Evolutionary conservation across 2,113 vertebrate species (phyloP), one percentile per base, ranked within the genome.

Genomic region (Tupaia tana): DNA sequence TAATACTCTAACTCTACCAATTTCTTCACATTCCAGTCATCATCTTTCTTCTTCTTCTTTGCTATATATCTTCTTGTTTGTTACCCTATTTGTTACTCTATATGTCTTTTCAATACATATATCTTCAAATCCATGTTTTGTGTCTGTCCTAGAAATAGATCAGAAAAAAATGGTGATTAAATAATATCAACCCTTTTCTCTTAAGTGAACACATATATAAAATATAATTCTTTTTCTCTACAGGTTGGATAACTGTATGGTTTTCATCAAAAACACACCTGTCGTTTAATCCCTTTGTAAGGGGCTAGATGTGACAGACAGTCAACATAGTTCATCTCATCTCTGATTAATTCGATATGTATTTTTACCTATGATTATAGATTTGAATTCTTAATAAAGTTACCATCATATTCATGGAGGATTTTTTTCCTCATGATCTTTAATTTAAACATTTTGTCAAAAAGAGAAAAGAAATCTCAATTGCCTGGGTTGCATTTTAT

Each of bases 341-440:
- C 25, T 70, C 56, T 80, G 12, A 80, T 71, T 91, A 80, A 77
- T 16, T 15, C 10, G 66, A 31, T 69, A 71, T 85, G 56, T 78
- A 71, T 89, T 86, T 80, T 86, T 73, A 75, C 10, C 9, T 83
- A 43, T 78, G 63, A 90, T 43, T 79, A 56, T 14, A 95, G 25
- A 75, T 92, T 82, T 95, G 70, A 83, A 89, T 79, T 96, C 61
- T 95, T 90, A 79, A 79, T 58, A 69, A 95, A 82, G 13, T 87
- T 90, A 78, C 20, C n/a, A 73, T 82, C 19, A 69, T 79, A 18
- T 85, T 95, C 24, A 67, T 59, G 83, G 43, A 90, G 83, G 66
- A 52, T n/a, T 25, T 59, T 89, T 78, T 83, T 81, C 63, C 63
- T 91, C 34, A 59, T 70, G 15, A 80, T 82, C 9, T 82, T 93